Conservation (phyloP, 2,113 vertebrate genomes). For the Amblyornis subalaris region DNA sequence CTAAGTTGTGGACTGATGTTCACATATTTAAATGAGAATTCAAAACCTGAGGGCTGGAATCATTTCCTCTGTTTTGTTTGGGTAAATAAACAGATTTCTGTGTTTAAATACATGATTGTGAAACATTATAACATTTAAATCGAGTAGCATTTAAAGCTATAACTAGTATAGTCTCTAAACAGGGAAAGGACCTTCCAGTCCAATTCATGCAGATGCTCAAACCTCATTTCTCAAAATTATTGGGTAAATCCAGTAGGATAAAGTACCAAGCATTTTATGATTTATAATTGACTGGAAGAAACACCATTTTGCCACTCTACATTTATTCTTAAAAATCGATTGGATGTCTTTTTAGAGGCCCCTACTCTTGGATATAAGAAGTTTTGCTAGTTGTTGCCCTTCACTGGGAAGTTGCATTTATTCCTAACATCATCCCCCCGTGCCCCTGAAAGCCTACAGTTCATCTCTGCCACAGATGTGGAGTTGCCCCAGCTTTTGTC, state of each 20-base stretch:
- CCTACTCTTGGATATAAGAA: neutral
- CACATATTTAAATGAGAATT: conserved; percentile 79
- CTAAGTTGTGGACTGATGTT: conserved; percentile 76
- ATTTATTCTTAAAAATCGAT: neutral
- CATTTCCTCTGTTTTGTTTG: conserved; percentile 83
- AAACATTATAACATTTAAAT: conserved; percentile 52
- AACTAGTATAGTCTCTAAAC: neutral
- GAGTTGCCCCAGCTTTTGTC: neutral
- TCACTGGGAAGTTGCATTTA: neutral
- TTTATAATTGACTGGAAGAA: neutral
- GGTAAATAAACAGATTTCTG: conserved; percentile 85
- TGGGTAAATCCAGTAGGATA: neutral
- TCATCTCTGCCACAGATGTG: neutral
- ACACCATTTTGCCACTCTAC: neutral
- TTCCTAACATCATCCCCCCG: neutral
- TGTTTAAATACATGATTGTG: conserved; percentile 75
- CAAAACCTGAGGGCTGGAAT: conserved; percentile 80
- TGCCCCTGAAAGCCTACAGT: neutral
- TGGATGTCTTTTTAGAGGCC: neutral
- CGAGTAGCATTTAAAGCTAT: neutral
- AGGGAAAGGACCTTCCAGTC: neutral
- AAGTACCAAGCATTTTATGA: neutral
- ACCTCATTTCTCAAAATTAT: neutral
- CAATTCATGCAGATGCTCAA: neutral
- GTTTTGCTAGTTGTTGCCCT: neutral